Base-by-base conservation (phyloP, 2,888 invertebrate genomes). In the Agrochola circellaris region DNA sequence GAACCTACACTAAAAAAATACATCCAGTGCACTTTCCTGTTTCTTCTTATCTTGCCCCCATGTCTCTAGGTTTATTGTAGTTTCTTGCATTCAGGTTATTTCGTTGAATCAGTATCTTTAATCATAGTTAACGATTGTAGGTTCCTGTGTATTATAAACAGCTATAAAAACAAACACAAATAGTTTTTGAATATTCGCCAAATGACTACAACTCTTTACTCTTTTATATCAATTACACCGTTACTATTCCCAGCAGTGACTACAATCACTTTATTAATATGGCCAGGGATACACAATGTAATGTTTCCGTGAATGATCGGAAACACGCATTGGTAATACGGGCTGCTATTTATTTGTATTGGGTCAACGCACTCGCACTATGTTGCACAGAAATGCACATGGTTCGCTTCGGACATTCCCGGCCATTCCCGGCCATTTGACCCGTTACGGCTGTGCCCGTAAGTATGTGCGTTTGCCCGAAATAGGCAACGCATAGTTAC, bases 331-430 rank as follows among this genome's bases (percentile, higher is more conserved):
- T 88, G 87, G 89, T 89, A 87, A 87, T 90, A 88, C 89, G 88
- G 82, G 70, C 84, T 76, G 88, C 88, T 93, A 93, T 94, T 94
- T 94, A 94, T 94, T 94, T 93, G 91, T 92, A 88, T 87, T 87
- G 84, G 95, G 94, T 95, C 94, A 93, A 91, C 88, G 95, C 92
- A 92, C 95, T 88, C 91, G 73, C 81, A 90, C 90, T 91, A 90
- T 91, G 91, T 91, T 93, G 92, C 90, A 83, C 78, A 79, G 85
- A 87, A 89, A 84, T 90, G 86, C 81, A 87, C 84, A 84, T 85
- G 87, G 84, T 83, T 74, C 38, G 76, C 58, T 78, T 60, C 75
- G 79, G 68, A 81, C 78, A 85, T 81, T 81, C 69, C 71, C 79
- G 84, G 81, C 82, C 82, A 73, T 66, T 80, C 69, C 69, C 81